These are phyloP conservation scores for Basileuterus tristriatus DNA, from an alignment of 2,797 vertebrate species.

Conservation along the genomic window DNA sequence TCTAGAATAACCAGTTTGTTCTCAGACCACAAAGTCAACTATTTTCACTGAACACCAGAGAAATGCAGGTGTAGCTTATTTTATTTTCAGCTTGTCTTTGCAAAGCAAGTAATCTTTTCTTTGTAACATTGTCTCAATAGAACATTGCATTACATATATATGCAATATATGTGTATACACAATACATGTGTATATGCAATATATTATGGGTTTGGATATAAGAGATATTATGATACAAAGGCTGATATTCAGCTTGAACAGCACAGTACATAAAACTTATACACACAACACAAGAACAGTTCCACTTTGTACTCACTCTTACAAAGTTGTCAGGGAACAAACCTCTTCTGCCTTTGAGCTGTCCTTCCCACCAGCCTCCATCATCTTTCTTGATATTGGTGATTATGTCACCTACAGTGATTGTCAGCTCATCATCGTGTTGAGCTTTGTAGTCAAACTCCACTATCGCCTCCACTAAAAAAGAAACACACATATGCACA, in stretches of 20 bases:
- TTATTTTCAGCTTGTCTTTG: neutral
- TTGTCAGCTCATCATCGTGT: conserved; percentile 98
- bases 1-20: neutral
- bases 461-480: conserved; percentile 96
- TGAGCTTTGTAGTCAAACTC: conserved; percentile 99
- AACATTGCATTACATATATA: neutral
- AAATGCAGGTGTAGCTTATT: neutral
- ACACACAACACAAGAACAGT: conserved; percentile 68
- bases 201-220: neutral
- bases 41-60: neutral
- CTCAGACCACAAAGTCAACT: neutral
- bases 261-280: neutral
- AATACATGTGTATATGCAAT: neutral
- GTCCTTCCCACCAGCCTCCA: conserved; percentile 99
- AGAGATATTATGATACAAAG: neutral
- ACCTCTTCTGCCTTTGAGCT: conserved; percentile 94
- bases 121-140: neutral
- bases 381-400: conserved; percentile 95
- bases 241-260: neutral
- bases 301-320: conserved; percentile 90
- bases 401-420: conserved; percentile 94
- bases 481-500: neutral
- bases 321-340: conserved; percentile 99
- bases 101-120: neutral
- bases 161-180: neutral